Evolutionary conservation across 2,113 vertebrate species (phyloP), one percentile per base, ranked within the genome.

Genomic region (Platysteira castanea): DNA sequence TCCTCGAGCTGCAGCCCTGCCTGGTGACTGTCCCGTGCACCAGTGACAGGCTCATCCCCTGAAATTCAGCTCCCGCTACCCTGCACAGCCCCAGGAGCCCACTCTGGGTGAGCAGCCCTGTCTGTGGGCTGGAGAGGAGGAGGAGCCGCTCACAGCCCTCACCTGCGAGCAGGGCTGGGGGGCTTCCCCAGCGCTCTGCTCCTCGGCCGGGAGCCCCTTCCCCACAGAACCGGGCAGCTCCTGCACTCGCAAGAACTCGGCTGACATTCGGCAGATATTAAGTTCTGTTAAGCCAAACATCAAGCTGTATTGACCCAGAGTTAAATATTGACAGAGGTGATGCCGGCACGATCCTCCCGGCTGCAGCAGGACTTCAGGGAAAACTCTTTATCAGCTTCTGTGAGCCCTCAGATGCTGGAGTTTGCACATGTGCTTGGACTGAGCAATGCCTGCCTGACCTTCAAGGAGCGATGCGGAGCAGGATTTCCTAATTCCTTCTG

Each of bases 271-370:
- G 79, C 75, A 80, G 92, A 77, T 35, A 47, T 46, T 37, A 73
- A 80, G 85, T 50, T 92, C 88, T 50, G 88, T 49, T 41, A 86
- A 92, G 89, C 71, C 87, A 76, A 94, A 85, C 84, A 86, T 83
- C 63, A 80, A 77, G 80, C 67, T 53, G 59, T 76, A 83, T 56
- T 69, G 96, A 90, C 79, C 84, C 67, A 14, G 63, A 79, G 90
- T 47, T 61, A 42, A 93, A 85, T 85, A 94, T 60, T 69, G 92
- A 88, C 24, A 1, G 68, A 65, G 91, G 65, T 3, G 42, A 46
- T 10, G 54, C 33, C 1, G 3, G 60, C 5, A 2, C 59, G 1
- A 26, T 22, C 77, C 16, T 7, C 18, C 30, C 6, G 60, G 69
- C 93, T 91, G 78, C 69, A 3, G 87, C 49, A 44, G 49, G 3